These are phyloP conservation scores for Eilema caniola DNA, from an alignment of 2,888 invertebrate genomes.

Conservation along the genomic window DNA sequence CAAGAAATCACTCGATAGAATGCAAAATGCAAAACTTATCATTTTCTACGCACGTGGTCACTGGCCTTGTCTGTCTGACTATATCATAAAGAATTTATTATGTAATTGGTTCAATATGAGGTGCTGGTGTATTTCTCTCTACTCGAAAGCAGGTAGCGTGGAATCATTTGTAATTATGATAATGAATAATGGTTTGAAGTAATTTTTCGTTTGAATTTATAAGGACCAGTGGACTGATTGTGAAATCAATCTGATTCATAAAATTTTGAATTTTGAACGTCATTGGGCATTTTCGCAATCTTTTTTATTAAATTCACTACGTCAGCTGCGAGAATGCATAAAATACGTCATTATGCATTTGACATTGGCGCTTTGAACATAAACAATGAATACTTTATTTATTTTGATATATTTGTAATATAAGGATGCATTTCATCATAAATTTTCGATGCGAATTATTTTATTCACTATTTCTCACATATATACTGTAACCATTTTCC, in stretches of 20 bases:
- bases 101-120: conserved; percentile 49
- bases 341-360: conserved; percentile 1
- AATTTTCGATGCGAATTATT: neutral
- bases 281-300: neutral
- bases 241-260: neutral
- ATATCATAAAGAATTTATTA: conserved; percentile 40
- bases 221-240: neutral
- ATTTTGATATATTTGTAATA: neutral
- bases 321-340: neutral
- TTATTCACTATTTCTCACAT: neutral
- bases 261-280: neutral
- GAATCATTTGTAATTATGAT: neutral
- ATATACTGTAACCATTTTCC: neutral
- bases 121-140: conserved; percentile 30
- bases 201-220: neutral
- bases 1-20: conserved; percentile 11
- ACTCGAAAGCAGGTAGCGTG: conserved; percentile 17
- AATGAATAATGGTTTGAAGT: neutral
- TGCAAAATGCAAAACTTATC: conserved; percentile 18
- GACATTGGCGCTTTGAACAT: conserved; percentile 1
- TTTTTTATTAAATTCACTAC: neutral
- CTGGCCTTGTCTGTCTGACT: conserved; percentile 49
- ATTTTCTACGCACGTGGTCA: conserved; percentile 45
- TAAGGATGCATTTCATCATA: neutral
- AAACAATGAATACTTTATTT: neutral